Base-by-base conservation (phyloP, 2,113 vertebrate species). In the Pyxicephalus adspersus region DNA sequence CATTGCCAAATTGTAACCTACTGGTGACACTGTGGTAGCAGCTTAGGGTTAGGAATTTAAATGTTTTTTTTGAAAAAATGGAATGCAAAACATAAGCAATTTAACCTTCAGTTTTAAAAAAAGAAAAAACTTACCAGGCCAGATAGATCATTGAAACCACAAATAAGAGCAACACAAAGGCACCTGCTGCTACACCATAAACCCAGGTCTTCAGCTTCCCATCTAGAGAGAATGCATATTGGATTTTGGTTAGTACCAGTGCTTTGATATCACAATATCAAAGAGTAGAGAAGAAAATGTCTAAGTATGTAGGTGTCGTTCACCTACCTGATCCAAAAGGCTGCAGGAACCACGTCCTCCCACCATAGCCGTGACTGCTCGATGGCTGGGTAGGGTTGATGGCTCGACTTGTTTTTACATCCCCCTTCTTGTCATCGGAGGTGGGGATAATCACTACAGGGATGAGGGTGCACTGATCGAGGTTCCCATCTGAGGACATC, bases 81-180 rank as follows among this genome's bases (percentile, higher is more conserved):
- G n/a, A n/a, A n/a, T n/a, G n/a, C n/a, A n/a, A n/a, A n/a, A n/a
- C n/a, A n/a, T n/a, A n/a, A n/a, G n/a, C n/a, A n/a, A n/a, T n/a
- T n/a, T n/a, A n/a, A n/a, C n/a, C n/a, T n/a, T n/a, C n/a, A n/a
- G n/a, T n/a, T n/a, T n/a, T n/a, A n/a, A 90, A 90, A 54, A 9
- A 16, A 20, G 64, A 60, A 78, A 52, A 80, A 86, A 97, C 97
- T 98, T 94, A 99, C 98, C 98, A 99, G 89, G 97, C 97, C 92
- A 99, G 94, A 93, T 99, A 99, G 93, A 96, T 95, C 97, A 99
- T 97, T 92, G 98, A 99, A 91, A 97, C 92, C 92, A 99, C 92
- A 94, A 99, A 99, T 90, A 99, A 92, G 91, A 99, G 93, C 86
- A 99, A 95, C 89, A 99, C 98, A 90, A 97, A 95, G 81, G 93